These are phyloP conservation scores for Glaucidium brasilianum DNA, from an alignment of 2,113 vertebrate genomes.

Conservation along the genomic window DNA sequence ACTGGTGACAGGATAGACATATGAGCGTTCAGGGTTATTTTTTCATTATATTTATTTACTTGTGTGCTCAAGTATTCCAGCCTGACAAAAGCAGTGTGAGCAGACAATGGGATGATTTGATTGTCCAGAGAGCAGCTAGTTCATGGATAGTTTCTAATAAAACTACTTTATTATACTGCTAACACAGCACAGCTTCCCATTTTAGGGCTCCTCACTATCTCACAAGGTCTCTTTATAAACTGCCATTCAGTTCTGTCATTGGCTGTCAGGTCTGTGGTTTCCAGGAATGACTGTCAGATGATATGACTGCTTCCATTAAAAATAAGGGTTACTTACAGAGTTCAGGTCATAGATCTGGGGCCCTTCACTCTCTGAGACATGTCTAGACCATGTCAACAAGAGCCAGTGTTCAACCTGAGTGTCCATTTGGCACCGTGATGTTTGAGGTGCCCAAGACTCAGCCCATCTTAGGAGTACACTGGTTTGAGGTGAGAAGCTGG, in stretches of 20 bases:
- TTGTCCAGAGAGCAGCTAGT: not conserved
- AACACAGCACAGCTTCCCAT: not conserved
- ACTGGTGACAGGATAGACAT: constrained; percentile 3
- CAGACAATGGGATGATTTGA: not conserved
- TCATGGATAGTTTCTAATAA: not conserved
- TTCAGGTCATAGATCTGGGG: not conserved
- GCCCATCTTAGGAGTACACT: not conserved
- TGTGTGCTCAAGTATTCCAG: not conserved
- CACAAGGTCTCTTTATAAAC: not conserved
- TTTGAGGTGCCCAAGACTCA: not conserved
- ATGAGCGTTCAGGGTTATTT: constrained; percentile 13
- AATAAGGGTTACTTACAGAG: not conserved
- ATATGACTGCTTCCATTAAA: not conserved
- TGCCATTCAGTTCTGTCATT: not conserved
- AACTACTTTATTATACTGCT: not conserved
- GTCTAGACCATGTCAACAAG: not conserved
- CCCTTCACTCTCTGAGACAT: not conserved
- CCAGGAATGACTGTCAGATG: not conserved
- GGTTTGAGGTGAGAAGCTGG: not conserved
- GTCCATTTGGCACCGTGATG: not conserved
- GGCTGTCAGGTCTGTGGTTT: not conserved
- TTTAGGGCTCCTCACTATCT: not conserved
- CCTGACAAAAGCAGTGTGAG: not conserved
- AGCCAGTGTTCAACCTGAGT: not conserved
- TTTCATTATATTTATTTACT: constrained; percentile 29